A percentile compares a stretch with the other conserved stretches of the same genome.
These are phyloP conservation scores for Nephrocerus scutellatus DNA, from an alignment of 2,888 invertebrate species.

Conservation along the genomic window DNA sequence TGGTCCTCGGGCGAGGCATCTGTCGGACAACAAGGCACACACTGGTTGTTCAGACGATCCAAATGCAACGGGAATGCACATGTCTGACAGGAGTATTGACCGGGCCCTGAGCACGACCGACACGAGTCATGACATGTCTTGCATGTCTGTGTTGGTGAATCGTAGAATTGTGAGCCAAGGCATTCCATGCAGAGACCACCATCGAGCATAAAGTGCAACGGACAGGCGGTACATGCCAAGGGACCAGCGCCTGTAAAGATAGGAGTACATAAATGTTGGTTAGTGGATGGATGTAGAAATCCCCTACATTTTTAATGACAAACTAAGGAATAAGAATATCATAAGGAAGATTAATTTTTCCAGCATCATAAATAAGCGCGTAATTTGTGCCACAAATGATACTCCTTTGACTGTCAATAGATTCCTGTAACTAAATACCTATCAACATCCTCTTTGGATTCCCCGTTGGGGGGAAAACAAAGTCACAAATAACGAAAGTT, in stretches of 20 bases:
- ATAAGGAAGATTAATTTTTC: no score
- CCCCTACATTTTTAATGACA: no score
- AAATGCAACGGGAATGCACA: conserved; percentile 61
- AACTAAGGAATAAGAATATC: no score
- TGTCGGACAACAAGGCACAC: conserved; percentile 65
- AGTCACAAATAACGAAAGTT: no score
- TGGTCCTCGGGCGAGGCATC: conserved; percentile 47
- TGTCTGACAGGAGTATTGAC: conserved; percentile 60
- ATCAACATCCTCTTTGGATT: no score
- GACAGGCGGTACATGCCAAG: conserved; percentile 66
- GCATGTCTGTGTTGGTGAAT: conserved; percentile 60
- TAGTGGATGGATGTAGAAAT: conserved; percentile 9
- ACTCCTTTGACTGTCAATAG: no score
- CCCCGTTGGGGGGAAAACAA: no score
- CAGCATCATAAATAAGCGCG: no score
- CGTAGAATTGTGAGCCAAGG: conserved; percentile 66
- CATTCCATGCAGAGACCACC: conserved; percentile 72
- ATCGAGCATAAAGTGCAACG: conserved; percentile 64
- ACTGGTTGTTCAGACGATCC: conserved; percentile 67
- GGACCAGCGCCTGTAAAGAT: conserved; percentile 61
- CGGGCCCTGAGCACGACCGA: conserved; percentile 62
- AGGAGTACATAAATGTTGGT: no score
- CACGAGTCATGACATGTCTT: conserved; percentile 60
- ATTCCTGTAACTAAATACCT: no score
- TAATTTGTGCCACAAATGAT: no score